Base-by-base conservation (phyloP, 2,888 invertebrate genomes). In the Syrphus vitripennis region DNA sequence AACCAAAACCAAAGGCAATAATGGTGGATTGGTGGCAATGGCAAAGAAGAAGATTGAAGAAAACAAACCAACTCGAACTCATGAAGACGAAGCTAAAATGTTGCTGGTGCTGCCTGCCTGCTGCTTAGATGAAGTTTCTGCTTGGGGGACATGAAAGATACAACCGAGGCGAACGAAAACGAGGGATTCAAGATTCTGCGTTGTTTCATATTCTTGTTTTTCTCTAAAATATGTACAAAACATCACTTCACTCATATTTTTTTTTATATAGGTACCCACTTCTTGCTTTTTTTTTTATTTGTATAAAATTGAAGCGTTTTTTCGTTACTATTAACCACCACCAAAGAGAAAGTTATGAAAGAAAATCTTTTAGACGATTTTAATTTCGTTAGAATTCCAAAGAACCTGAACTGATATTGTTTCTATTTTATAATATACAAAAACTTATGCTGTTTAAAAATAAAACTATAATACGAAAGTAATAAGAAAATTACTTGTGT, bases 401-500 rank as follows among this genome's bases (percentile, higher is more conserved):
- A 1, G 31, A 16, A 12, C 0, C 4, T 37, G 9, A 3, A 9
- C 34, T 12, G 37, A 19, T 0, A 7, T 59, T n/a, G 9, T 14
- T 9, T 2, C 40, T 16, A 24, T 37, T 59, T 24, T 10, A 48
- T n/a, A 24, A 24, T n/a, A 1, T 0, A 40, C 21, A 40, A 0
- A n/a, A 10, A 16, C 1, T 3, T 1, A 5, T n/a, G 40, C 4
- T 45, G 37, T 50, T 79, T 59, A 37, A 42, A 21, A 63, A 59
- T 19, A 61, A 40, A 21, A 26, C 21, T 50, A 21, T 16, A 31
- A 50, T 37, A n/a, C 45, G 19, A 71, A 74, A 72, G 77, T 67
- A 37, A 34, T 29, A 53, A 26, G 59, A 83, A 82, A 83, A 88
- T 88, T 89, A 89, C 89, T 89, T 89, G 88, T 88, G 74, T 88